A percentile compares a stretch with the other conserved stretches of the same genome.
These are phyloP conservation scores for Myotis pilosus DNA, from an alignment of 2,797 vertebrate species.

Conservation along the genomic window DNA sequence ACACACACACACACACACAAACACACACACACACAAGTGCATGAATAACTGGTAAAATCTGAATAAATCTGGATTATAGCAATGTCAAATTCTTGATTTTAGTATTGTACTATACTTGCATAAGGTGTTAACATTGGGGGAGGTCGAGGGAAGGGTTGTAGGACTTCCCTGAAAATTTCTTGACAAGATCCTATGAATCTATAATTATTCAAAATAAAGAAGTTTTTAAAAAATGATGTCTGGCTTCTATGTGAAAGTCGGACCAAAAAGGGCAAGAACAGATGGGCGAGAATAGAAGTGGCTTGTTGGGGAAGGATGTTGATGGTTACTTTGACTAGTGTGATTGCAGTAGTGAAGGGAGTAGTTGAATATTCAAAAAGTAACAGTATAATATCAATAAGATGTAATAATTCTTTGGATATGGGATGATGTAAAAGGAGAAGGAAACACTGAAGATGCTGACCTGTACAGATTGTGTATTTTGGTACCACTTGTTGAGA, in stretches of 20 bases:
- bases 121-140: neutral
- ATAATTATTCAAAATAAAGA: neutral
- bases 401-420: neutral
- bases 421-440: neutral
- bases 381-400: neutral
- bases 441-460: neutral
- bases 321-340: neutral
- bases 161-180: neutral
- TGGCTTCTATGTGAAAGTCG: neutral
- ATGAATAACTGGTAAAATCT: neutral
- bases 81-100: neutral
- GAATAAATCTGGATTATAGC: neutral
- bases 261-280: neutral
- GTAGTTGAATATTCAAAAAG: neutral
- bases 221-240: neutral
- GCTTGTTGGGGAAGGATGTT: neutral
- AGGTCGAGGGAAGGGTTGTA: neutral
- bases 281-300: neutral
- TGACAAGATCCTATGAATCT: neutral
- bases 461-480: neutral
- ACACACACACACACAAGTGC: neutral
- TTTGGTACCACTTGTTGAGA: neutral
- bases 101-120: neutral
- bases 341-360: neutral
- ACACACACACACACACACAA: neutral